A percentile compares a stretch with the other conserved stretches of the same genome.
These are phyloP conservation scores for Butorides virescens DNA, from an alignment of 2,113 vertebrate species.

Conservation along the genomic window DNA sequence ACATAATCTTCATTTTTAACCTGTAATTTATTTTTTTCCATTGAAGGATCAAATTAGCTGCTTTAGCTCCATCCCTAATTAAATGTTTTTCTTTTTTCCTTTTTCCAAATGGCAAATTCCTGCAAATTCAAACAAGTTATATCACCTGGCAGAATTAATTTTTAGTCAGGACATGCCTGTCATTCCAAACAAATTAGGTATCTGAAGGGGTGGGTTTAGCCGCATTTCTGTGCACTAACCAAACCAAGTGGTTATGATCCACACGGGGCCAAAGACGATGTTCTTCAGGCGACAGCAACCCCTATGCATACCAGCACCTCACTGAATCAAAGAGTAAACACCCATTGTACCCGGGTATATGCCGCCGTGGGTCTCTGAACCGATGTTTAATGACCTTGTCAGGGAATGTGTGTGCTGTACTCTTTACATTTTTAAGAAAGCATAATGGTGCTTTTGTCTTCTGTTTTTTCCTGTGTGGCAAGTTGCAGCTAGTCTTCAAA, in stretches of 20 bases:
- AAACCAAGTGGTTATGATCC: neutral
- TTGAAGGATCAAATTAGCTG: constrained; percentile 60
- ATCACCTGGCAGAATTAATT: constrained; percentile 66
- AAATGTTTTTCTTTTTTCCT: constrained; percentile 55
- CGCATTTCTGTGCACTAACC: constrained; percentile 17
- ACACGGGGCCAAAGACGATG: rapidly evolving
- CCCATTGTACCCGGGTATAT: neutral
- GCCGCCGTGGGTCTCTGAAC: constrained; percentile 26
- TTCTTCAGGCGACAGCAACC: constrained; percentile 19
- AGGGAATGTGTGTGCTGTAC: constrained; percentile 45
- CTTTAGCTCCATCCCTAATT: constrained; percentile 55
- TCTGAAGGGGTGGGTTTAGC: constrained; percentile 58
- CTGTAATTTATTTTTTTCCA: constrained; percentile 35
- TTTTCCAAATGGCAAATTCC: constrained; percentile 65
- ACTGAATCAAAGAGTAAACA: constrained; percentile 55
- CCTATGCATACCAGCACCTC: constrained; percentile 29
- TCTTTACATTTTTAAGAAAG: constrained; percentile 48
- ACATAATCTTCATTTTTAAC: constrained; percentile 53
- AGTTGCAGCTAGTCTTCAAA: constrained; percentile 56
- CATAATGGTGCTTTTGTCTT: constrained; percentile 66
- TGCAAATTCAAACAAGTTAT: constrained; percentile 73
- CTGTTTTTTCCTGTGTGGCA: constrained; percentile 62
- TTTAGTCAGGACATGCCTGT: constrained; percentile 72
- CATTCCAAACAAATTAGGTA: constrained; percentile 74
- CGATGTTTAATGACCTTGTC: constrained; percentile 56